Percentiles rank a stretch among this genome's conserved stretches.
Conservation (phyloP, 2,888 invertebrate genomes). For the Gerris lacustris region DNA sequence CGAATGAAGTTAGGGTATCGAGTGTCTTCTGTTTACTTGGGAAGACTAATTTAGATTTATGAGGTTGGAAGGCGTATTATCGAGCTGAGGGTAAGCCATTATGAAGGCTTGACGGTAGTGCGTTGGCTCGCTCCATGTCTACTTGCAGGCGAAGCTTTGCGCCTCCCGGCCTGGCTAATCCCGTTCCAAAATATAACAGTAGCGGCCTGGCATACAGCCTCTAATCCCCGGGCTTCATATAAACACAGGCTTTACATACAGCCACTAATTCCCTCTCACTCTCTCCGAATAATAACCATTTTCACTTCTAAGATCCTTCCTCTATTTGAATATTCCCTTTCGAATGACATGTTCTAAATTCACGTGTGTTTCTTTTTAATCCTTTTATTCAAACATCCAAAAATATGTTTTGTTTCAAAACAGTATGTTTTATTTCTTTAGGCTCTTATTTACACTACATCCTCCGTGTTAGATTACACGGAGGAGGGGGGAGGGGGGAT, state of each 20-base stretch:
- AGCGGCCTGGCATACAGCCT: background rate
- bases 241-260: background rate
- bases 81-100: background rate
- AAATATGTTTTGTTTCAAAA: too few relatives aligned
- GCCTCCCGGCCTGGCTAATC: background rate
- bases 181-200: background rate
- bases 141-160: background rate
- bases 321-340: too few relatives aligned
- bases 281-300: background rate
- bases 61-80: background rate
- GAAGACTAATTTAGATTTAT: conserved; percentile 5
- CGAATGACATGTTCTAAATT: too few relatives aligned
- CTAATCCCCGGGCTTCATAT: background rate
- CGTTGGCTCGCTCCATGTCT: background rate
- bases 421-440: too few relatives aligned
- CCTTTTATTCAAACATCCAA: too few relatives aligned
- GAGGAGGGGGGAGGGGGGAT: too few relatives aligned
- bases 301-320: background rate
- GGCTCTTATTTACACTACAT: too few relatives aligned
- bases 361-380: too few relatives aligned
- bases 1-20: background rate
- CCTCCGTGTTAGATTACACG: too few relatives aligned
- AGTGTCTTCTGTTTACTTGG: background rate
- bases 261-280: background rate
- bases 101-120: background rate